phyloP scores from a whole-genome alignment of 2,888 invertebrate species.

The Sericinus montela region DNA sequence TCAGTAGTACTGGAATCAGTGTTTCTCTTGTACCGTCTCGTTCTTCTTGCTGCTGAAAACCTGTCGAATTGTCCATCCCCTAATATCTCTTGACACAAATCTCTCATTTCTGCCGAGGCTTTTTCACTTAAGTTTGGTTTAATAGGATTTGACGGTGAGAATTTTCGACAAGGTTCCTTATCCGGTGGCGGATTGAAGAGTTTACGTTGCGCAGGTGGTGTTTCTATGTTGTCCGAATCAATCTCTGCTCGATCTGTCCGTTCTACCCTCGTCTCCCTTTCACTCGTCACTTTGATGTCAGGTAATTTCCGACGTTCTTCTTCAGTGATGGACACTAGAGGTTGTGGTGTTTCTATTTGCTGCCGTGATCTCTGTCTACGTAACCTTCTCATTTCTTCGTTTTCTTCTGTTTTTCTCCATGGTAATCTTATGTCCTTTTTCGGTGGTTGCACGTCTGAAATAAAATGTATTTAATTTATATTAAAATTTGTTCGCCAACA shows the following conservation, averaged over 20 bases:
- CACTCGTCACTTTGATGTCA: conserved; percentile 59
- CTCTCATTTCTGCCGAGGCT: conserved; percentile 60
- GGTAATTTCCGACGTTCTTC: conserved; percentile 80
- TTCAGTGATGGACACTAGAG: conserved; percentile 80
- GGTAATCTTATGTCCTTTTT: conserved; percentile 88
- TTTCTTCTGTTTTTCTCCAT: conserved; percentile 86
- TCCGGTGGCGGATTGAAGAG: conserved; percentile 82
- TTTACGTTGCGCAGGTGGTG: conserved; percentile 89
- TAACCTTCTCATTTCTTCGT: conserved; percentile 81
- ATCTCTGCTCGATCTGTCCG: conserved; percentile 86
- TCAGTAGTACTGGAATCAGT: conserved; percentile 79
- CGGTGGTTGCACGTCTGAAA: conserved; percentile 83
- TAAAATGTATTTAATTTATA: not conserved
- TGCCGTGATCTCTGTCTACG: conserved; percentile 78
- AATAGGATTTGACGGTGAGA: conserved; percentile 52
- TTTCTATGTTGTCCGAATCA: conserved; percentile 94
- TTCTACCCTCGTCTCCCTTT: conserved; percentile 36
- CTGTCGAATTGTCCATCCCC: conserved; percentile 91
- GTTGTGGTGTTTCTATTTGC: conserved; percentile 56
- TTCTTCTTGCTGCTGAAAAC: conserved; percentile 89
- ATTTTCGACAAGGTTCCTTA: conserved; percentile 79
- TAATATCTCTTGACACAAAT: conserved; percentile 74
- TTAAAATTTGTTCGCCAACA: too few species aligned
- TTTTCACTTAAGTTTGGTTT: conserved; percentile 44
- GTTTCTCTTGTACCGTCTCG: conserved; percentile 87